Conservation (phyloP, 2,888 invertebrate genomes). For the Neoscelio sp. region DNA sequence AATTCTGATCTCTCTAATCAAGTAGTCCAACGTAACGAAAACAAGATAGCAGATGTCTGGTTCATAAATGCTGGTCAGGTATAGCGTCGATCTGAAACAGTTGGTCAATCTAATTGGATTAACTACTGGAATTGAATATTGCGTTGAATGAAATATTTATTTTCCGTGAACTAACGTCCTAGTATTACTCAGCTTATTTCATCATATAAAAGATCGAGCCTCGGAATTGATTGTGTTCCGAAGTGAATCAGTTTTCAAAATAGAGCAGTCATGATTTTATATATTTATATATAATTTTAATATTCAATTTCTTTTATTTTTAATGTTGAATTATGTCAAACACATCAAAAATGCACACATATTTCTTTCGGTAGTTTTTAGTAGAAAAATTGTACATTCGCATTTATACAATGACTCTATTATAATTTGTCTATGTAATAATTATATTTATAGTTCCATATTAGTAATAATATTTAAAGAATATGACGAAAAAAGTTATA, state of each 20-base stretch:
- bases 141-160: slow-evolving; percentile 65
- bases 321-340: too few relatives aligned
- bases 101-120: slow-evolving; percentile 69
- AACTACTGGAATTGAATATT: slow-evolving; percentile 66
- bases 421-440: too few relatives aligned
- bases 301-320: too few relatives aligned
- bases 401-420: too few relatives aligned
- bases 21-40: slow-evolving; percentile 74
- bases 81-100: slow-evolving; percentile 63
- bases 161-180: slow-evolving; percentile 55
- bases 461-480: too few relatives aligned
- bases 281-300: slow-evolving; percentile 13
- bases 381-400: too few relatives aligned
- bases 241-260: slow-evolving; percentile 24
- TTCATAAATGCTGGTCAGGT: slow-evolving; percentile 68
- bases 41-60: slow-evolving; percentile 61
- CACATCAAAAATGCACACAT: too few relatives aligned
- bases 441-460: too few relatives aligned
- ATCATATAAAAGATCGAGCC: slow-evolving; percentile 41
- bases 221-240: slow-evolving; percentile 48
- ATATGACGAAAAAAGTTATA: too few relatives aligned
- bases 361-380: slow-evolving; percentile 68
- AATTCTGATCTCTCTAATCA: slow-evolving; percentile 82
- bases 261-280: slow-evolving; percentile 9
- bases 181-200: slow-evolving; percentile 47